Base-by-base conservation (phyloP, 2,113 vertebrate genomes). In the Percina caprodes region DNA sequence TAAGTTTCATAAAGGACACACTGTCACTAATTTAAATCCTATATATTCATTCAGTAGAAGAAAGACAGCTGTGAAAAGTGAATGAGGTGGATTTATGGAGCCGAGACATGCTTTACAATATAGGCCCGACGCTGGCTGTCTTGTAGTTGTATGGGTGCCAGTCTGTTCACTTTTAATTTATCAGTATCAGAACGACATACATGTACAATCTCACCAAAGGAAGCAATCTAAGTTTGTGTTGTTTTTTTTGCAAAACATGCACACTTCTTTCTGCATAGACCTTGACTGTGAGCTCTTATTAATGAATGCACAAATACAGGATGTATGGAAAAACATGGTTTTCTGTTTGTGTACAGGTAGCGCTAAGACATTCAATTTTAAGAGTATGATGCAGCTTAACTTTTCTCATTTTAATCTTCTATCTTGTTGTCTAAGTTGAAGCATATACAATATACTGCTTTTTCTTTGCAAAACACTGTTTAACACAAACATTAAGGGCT, bases 1-100 rank as follows among this genome's bases (percentile, higher is more conserved):
- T 90, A 92, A 91, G 92, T 93, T 90, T 95, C 87, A 93, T 86
- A 92, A 95, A 96, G 94, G 94, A 95, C 95, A 93, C 83, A 74
- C 85, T 82, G 91, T 92, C 91, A 93, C 93, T 92, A 93, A 94
- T 94, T 89, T 89, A 79, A 85, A 85, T 85, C 88, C 87, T 85
- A 93, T 92, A 81, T 92, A 92, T 92, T 93, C 90, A 91, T 92
- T 23, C 18, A n/a, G 19, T 35, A 73, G 91, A 93, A 89, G 83
- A 92, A 88, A 93, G 90, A 80, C 87, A 82, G 88, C 84, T 84
- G 84, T 86, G 89, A 92, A 86, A 92, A 87, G 88, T 88, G 91
- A 94, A 93, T 91, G 87, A 91, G 89, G 88, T 84, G 91, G 89
- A 95, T 94, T 94, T 94, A 94, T 94, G 88, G 81, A 86, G 84